Evolutionary conservation across 2,888 invertebrate species (phyloP).

Genomic region (Drosophila seclusa): DNA sequence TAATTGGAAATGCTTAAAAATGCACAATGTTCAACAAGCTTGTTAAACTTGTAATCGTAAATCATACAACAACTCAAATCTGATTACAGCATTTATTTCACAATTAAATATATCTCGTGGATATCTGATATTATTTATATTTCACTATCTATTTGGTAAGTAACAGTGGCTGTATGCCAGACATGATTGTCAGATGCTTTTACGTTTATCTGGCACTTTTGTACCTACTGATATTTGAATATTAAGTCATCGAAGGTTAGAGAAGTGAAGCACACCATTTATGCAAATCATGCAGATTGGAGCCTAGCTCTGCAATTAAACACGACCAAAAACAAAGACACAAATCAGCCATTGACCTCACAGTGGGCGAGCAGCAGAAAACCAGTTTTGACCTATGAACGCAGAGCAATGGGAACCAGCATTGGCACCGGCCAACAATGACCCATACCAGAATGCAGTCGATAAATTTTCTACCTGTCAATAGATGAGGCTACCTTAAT

Average conservation of each 20-base stretch:
- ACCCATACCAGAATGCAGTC: slow-evolving; percentile 51
- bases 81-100: not conserved
- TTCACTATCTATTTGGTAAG: not conserved
- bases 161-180: not conserved
- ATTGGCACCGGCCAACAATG: slow-evolving; percentile 21
- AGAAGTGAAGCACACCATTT: slow-evolving; percentile 31
- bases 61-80: not conserved
- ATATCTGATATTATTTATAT: not conserved
- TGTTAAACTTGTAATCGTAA: not conserved
- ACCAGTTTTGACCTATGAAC: slow-evolving; percentile 55
- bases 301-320: slow-evolving; percentile 64
- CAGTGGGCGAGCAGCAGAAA: slow-evolving; percentile 56
- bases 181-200: not conserved
- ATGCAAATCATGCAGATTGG: slow-evolving; percentile 55
- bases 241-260: slow-evolving; percentile 5
- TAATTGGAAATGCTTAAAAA: not conserved
- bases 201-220: not conserved
- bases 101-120: not conserved
- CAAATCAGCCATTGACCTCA: slow-evolving; percentile 78
- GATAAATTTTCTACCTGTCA: slow-evolving; percentile 83
- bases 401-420: slow-evolving; percentile 19
- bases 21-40: not conserved
- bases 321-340: slow-evolving; percentile 52
- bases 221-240: slow-evolving; percentile 7
- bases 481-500: slow-evolving; percentile 77